Evolutionary conservation across 2,888 invertebrate genomes (phyloP), one percentile per base, ranked within the genome.

Genomic region (Eristalis intricaria): DNA sequence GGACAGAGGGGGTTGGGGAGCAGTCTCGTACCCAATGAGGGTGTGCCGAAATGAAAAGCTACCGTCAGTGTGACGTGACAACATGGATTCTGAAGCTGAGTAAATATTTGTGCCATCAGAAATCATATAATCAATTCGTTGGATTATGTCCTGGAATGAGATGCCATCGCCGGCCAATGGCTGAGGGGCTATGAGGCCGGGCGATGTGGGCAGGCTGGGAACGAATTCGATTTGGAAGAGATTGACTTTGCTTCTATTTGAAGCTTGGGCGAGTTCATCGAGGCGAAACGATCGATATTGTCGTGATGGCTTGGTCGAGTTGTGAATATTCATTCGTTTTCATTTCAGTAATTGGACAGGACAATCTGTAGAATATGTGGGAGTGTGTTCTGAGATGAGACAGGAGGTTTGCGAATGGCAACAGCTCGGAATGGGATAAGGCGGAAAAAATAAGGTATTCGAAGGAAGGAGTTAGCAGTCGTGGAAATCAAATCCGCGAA

Each of bases 51-150:
- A 50, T 32, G 68, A 69, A 56, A 81, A 81, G 76, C 60, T 69
- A 19, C 73, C 19, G 60, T 68, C 66, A 19, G 32, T 66, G 61
- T 73, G 76, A 82, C 74, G 78, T 87, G 86, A 84, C 86, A 87
- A 75, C 84, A 84, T 79, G 86, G 79, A 87, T 84, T 87, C 78
- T 66, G 86, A 84, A 87, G 86, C 74, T 88, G 60, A 84, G 79
- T 71, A 84, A 88, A 88, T 88, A 88, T 88, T 88, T 88, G 87
- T 69, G 50, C 71, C 71, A 88, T 87, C 84, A 88, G 79, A 87
- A 87, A 87, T 87, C 86, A 87, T 79, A 84, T 84, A 87, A 87
- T 87, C 86, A 87, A 87, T 79, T 87, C 78, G 82, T 64, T 69
- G 82, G 82, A 83, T 86, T 86, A 78, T 70, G 61, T 61, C 43